Conservation (phyloP, 2,797 vertebrate genomes). For the Ptychobarbus kaznakovi region DNA sequence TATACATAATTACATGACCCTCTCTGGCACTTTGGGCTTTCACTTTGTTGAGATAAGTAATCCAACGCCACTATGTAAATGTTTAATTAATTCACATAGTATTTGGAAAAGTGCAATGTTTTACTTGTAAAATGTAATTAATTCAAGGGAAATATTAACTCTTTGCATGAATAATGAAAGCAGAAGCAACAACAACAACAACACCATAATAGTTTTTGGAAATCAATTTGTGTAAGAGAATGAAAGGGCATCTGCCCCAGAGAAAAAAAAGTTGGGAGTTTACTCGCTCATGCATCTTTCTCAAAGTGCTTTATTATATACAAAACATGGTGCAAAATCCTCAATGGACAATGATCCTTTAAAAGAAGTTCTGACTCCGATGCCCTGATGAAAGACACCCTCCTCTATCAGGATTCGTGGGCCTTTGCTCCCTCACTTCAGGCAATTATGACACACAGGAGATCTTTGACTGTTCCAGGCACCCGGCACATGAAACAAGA, state of each 20-base stretch:
- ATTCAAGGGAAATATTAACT: slow-evolving; percentile 42
- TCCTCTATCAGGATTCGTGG: slow-evolving; percentile 78
- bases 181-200: slow-evolving; percentile 61
- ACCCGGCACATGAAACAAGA: slow-evolving; percentile 70
- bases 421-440: slow-evolving; percentile 83
- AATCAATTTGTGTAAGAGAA: slow-evolving; percentile 51
- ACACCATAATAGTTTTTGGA: slow-evolving; percentile 59
- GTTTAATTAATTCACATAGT: slow-evolving; percentile 64
- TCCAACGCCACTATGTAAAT: slow-evolving; percentile 74
- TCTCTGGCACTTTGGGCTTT: slow-evolving; percentile 81
- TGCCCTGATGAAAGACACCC: slow-evolving; percentile 80
- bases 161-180: slow-evolving; percentile 75
- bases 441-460: slow-evolving; percentile 85
- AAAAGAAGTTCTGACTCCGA: slow-evolving; percentile 77
- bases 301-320: slow-evolving; percentile 78
- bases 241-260: slow-evolving; percentile 49
- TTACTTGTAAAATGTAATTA: slow-evolving; percentile 55
- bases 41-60: slow-evolving; percentile 83
- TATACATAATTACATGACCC: slow-evolving; percentile 83
- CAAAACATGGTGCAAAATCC: slow-evolving; percentile 76
- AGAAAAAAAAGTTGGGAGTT: slow-evolving; percentile 54
- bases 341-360: slow-evolving; percentile 78
- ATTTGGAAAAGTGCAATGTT: slow-evolving; percentile 56
- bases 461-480: slow-evolving; percentile 78
- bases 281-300: slow-evolving; percentile 53